These are phyloP conservation scores for Sturnus vulgaris DNA, from an alignment of 2,113 vertebrate genomes.

Conservation along the genomic window DNA sequence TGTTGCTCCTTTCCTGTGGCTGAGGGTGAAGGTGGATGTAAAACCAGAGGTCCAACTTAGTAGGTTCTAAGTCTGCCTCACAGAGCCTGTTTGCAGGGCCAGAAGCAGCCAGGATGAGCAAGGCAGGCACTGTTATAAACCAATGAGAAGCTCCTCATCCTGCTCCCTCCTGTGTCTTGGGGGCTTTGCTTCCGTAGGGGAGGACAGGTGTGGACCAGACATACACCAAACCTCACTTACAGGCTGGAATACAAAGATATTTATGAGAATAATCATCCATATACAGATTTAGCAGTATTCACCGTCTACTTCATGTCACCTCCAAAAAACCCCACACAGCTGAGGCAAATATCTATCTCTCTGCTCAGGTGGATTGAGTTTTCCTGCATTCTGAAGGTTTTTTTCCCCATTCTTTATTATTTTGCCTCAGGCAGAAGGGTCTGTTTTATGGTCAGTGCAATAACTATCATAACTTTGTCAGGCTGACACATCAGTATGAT, in stretches of 20 bases:
- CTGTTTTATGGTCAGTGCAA: neutral
- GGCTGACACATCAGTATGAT: conserved; percentile 43
- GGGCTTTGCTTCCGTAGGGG: fast-evolving
- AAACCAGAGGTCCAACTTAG: neutral
- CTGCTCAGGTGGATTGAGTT: neutral
- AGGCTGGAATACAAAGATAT: neutral
- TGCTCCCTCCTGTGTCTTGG: neutral
- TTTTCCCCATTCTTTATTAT: conserved; percentile 5
- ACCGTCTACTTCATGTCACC: neutral
- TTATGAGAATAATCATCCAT: neutral
- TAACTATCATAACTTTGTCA: conserved; percentile 46
- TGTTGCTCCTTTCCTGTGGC: neutral
- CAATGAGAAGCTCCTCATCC: neutral
- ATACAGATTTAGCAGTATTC: neutral
- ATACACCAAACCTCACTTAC: neutral
- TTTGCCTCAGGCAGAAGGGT: neutral
- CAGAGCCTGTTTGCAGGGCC: neutral
- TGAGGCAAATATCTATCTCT: neutral
- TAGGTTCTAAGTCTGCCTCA: neutral
- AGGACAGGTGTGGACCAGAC: fast-evolving
- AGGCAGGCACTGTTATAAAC: neutral
- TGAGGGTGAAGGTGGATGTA: neutral
- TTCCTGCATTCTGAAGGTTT: neutral
- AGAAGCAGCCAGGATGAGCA: neutral
- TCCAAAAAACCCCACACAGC: neutral